phyloP scores from a whole-genome alignment of 2,888 invertebrate species.

The Malachius bipustulatus region DNA sequence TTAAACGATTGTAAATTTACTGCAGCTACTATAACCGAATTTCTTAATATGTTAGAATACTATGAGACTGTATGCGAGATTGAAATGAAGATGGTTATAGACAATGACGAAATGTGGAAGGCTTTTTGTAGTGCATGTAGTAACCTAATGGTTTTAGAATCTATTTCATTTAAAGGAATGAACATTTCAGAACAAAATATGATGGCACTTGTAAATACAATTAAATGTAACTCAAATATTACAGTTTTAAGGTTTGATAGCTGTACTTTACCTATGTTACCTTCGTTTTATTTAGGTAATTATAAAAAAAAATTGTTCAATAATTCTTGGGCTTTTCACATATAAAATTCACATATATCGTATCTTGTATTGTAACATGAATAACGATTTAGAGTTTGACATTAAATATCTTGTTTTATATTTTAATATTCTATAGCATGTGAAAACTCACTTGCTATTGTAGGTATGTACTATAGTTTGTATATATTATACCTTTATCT shows the following conservation, averaged over 20 bases:
- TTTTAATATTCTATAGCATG: too few relatives aligned
- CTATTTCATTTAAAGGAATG: constrained; percentile 29
- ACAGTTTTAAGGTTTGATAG: constrained; percentile 30
- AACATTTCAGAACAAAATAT: constrained; percentile 28
- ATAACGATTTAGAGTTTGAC: too few relatives aligned
- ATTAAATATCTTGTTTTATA: too few relatives aligned
- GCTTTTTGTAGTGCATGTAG: constrained; percentile 28
- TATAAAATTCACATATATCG: too few relatives aligned
- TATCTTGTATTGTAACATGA: too few relatives aligned
- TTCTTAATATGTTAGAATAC: constrained; percentile 32
- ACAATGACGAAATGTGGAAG: constrained; percentile 30
- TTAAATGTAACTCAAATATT: constrained; percentile 27
- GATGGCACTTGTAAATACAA: constrained; percentile 25
- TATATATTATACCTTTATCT: too few relatives aligned
- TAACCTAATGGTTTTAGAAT: constrained; percentile 26
- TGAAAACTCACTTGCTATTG: too few relatives aligned
- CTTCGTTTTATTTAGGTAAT: constrained; percentile 31
- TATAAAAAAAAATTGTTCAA: too few relatives aligned
- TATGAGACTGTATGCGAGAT: constrained; percentile 30
- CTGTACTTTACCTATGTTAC: constrained; percentile 27
- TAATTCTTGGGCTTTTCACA: too few relatives aligned
- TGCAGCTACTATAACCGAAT: constrained; percentile 29
- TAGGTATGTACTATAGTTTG: too few relatives aligned
- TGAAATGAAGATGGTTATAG: constrained; percentile 28
- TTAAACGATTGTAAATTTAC: constrained; percentile 30